Evolutionary conservation across 2,888 invertebrate species (phyloP), one percentile per base, ranked within the genome.

Genomic region (Troglohyphantes excavatus): DNA sequence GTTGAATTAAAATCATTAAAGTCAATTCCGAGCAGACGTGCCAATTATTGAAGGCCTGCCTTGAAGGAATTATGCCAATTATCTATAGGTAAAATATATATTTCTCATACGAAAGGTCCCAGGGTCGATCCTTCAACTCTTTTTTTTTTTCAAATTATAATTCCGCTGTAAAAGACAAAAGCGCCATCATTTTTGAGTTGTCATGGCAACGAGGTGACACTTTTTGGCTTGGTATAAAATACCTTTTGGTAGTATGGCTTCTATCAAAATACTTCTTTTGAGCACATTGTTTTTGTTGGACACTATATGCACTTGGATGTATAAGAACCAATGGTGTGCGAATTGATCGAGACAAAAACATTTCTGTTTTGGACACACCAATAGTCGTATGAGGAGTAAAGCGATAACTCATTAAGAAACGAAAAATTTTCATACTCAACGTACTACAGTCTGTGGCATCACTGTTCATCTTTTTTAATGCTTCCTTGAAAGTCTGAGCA

Each of bases 251-350:
- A 23, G 75, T 75, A 29, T 78, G 78, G 5, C 1, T 2, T 33
- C 63, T 63, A 13, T 78, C 78, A 78, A 59, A 65, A 63, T 63
- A 78, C 11, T n/a, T 13, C 21, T 63, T 78, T 19, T 78, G 63
- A n/a, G n/a, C n/a, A n/a, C n/a, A n/a, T n/a, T n/a, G n/a, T 7
- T 33, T 78, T n/a, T 78, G 19, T 33, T 63, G 13, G 2, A 63
- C 78, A 78, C 29, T 9, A 6, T 11, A 11, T 29, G 78, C 63
- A n/a, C n/a, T n/a, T n/a, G 26, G 29, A 21, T n/a, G 78, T 63
- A 65, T 78, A 5, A 78, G 19, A 27, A 6, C 9, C 9, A 78
- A 29, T 5, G 19, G 27, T 1, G 78, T 78, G 9, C 63, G 5
- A 63, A 78, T 65, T 2, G 29, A 39, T 11, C 63, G 19, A 11